Evolutionary conservation across 1,140 invertebrate genomes (phyloP).

Genomic region (Bombus picipes): DNA sequence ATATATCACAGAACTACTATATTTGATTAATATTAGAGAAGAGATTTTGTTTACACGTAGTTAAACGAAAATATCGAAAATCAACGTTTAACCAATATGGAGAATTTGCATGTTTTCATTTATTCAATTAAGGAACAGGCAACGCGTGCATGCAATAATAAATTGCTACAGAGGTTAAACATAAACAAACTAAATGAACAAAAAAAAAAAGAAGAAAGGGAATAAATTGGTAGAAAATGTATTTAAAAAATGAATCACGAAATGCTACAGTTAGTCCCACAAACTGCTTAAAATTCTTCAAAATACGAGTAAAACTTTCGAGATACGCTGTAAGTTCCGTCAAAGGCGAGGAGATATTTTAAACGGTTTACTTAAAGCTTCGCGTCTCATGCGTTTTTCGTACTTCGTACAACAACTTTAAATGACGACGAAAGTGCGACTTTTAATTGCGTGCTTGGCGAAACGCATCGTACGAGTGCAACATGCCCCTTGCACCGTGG

Average conservation of each 20-base stretch:
- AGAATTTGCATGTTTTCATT: constrained; percentile 11
- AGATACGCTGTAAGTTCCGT: background rate
- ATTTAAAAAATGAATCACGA: background rate
- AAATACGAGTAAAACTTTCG: background rate
- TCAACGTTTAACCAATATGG: constrained; percentile 2
- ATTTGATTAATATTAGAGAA: constrained; percentile 1
- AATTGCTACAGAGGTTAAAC: background rate
- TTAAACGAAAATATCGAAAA: constrained; percentile 6
- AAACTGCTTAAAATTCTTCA: too few species aligned
- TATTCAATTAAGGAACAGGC: background rate
- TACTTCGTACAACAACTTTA: constrained; percentile 22
- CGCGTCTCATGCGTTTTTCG: background rate
- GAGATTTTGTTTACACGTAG: background rate
- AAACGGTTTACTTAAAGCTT: constrained; percentile 37
- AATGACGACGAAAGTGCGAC: constrained; percentile 40
- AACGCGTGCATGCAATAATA: background rate
- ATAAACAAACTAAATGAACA: background rate
- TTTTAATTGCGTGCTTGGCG: constrained; percentile 53
- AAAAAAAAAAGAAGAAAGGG: background rate
- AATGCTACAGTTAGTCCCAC: background rate
- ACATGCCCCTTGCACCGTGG: constrained; percentile 20
- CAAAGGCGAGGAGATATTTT: background rate
- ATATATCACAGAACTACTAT: background rate
- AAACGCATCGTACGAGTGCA: constrained; percentile 26
- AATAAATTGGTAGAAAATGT: background rate